Evolutionary conservation across 2,113 vertebrate genomes (phyloP), one percentile per base, ranked within the genome.

Genomic region (Tapirus terrestris): DNA sequence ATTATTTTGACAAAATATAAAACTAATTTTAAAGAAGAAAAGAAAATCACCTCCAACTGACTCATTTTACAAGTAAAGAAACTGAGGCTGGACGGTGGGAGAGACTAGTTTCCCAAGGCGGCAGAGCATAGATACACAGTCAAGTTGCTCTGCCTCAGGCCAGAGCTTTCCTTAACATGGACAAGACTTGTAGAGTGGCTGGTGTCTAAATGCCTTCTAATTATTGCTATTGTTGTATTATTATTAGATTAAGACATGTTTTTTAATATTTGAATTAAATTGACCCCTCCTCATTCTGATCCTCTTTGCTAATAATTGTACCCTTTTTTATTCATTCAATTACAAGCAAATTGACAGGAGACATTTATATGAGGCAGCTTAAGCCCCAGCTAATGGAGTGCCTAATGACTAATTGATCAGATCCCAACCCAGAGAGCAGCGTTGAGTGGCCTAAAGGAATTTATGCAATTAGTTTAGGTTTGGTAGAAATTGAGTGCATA

Each of bases 401-500:
- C 95, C 98, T 98, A 98, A 99, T 98, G 98, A 98, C 98, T 98
- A 99, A 99, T 98, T 98, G 98, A 99, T 99, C 98, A 98, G 98
- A 98, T 98, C 97, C 97, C 98, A 94, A 88, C 97, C 96, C 96
- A 65, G 94, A 98, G 94, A 98, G 96, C 96, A 94, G 89, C 93
- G 56, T 96, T 94, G 97, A 98, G 97, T 98, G 97, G 98, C 98
- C 98, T 98, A 98, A 97, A 98, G 98, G 98, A 98, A 98, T 98
- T 97, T 97, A 98, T 95, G 98, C 98, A 98, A 98, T 98, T 98
- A 98, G 98, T 97, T 98, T 98, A 95, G 98, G 98, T 98, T 98
- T 98, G 98, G 98, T 98, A 98, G 98, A 98, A 97, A 98, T 98
- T 98, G 98, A 97, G 97, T 98, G 98, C 98, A 98, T 98, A 97